These are phyloP conservation scores for Momotus momota DNA, from an alignment of 2,797 vertebrate genomes.

Conservation along the genomic window DNA sequence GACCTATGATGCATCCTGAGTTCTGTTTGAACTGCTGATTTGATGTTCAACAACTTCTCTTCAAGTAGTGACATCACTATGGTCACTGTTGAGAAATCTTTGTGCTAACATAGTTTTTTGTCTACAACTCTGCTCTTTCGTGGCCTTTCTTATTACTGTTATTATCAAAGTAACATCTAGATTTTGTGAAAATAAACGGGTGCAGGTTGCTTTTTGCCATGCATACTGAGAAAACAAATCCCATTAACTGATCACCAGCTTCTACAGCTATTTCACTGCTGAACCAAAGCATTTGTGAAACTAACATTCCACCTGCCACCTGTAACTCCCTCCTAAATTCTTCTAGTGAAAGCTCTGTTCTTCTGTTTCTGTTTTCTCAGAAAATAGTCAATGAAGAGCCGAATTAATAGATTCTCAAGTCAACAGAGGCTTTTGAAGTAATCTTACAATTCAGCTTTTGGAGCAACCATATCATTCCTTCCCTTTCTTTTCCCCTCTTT, in stretches of 20 bases:
- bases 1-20: not conserved
- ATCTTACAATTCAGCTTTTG: rapidly evolving
- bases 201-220: not conserved
- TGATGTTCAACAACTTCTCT: not conserved
- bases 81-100: not conserved
- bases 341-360: not conserved
- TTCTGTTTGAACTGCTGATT: not conserved
- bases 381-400: not conserved
- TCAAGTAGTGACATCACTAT: not conserved
- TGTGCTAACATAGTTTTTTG: not conserved
- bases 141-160: not conserved
- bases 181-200: not conserved
- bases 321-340: not conserved
- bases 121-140: not conserved
- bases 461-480: not conserved
- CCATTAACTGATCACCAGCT: not conserved
- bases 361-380: not conserved
- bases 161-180: not conserved
- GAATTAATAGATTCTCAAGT: not conserved
- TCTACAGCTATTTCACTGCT: not conserved
- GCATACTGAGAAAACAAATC: not conserved
- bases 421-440: not conserved
- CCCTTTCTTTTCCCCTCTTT: not conserved
- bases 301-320: not conserved
- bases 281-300: not conserved